phyloP scores from a whole-genome alignment of 2,888 invertebrate genomes.

The Furcula furcula region DNA sequence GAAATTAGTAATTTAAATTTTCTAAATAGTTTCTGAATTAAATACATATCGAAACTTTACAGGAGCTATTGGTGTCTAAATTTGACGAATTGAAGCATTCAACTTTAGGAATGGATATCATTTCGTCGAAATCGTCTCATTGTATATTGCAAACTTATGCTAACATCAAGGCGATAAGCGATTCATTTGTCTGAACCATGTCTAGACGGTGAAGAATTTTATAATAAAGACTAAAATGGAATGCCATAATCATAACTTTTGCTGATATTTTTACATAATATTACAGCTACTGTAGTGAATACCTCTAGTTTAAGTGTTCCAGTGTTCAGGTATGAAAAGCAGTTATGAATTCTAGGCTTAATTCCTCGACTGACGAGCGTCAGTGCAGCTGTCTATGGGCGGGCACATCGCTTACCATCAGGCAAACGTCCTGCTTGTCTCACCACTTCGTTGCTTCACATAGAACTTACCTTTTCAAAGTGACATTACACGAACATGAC shows the following conservation, averaged over 20 bases:
- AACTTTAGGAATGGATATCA: background rate
- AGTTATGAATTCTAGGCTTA: too few species aligned
- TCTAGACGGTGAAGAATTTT: conserved; percentile 30
- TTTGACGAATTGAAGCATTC: conserved; percentile 5
- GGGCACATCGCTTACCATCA: too few species aligned
- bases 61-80: conserved; percentile 7
- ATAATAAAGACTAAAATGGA: conserved; percentile 3
- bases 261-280: too few species aligned
- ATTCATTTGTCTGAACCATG: conserved; percentile 23
- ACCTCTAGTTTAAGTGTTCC: too few species aligned
- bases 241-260: conserved; percentile 12
- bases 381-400: too few species aligned
- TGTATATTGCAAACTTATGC: conserved; percentile 10
- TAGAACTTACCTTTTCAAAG: too few species aligned
- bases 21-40: background rate
- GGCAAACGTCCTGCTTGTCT: too few species aligned
- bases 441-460: too few species aligned
- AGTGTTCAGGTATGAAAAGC: too few species aligned
- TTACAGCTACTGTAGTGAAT: too few species aligned
- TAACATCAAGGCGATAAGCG: conserved; percentile 19
- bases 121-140: conserved; percentile 2
- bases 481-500: background rate
- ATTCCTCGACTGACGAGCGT: too few species aligned
- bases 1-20: background rate
- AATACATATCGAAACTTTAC: conserved; percentile 6